phyloP scores from a whole-genome alignment of 2,888 invertebrate species.

The Meiosimyza platycephala region DNA sequence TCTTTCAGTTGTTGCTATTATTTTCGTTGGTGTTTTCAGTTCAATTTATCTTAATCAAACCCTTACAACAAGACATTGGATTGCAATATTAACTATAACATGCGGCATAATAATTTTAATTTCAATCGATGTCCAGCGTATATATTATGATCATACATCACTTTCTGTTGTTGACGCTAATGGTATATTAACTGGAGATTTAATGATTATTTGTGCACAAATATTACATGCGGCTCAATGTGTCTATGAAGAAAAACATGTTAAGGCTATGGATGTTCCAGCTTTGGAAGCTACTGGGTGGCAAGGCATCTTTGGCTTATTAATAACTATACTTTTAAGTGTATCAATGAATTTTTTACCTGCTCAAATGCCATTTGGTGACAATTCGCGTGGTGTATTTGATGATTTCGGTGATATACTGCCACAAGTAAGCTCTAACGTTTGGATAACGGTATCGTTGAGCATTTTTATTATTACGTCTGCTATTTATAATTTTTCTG shows the following conservation, averaged over 20 bases:
- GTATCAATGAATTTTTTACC: constrained; percentile 86
- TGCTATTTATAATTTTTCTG: constrained; percentile 93
- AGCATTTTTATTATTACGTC: constrained; percentile 82
- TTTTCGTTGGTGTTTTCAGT: constrained; percentile 91
- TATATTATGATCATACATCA: constrained; percentile 56
- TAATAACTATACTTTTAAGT: constrained; percentile 73
- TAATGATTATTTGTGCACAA: constrained; percentile 80
- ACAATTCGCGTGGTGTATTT: constrained; percentile 78
- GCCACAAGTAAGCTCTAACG: constrained; percentile 78
- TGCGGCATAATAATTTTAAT: constrained; percentile 80
- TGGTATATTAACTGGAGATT: constrained; percentile 84
- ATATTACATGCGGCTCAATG: constrained; percentile 90
- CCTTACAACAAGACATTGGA: constrained; percentile 78
- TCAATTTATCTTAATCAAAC: constrained; percentile 79
- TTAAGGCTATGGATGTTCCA: constrained; percentile 85
- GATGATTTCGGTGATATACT: constrained; percentile 90
- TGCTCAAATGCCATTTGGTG: constrained; percentile 80
- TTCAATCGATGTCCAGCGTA: constrained; percentile 71
- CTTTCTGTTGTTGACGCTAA: constrained; percentile 67
- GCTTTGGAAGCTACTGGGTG: constrained; percentile 93
- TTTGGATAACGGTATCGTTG: constrained; percentile 74
- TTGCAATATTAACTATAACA: constrained; percentile 79
- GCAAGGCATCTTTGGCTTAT: constrained; percentile 87
- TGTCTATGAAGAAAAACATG: constrained; percentile 94
- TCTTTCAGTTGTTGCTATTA: constrained; percentile 79